phyloP scores from a whole-genome alignment of 2,888 invertebrate species.

The Conus canariensis region DNA sequence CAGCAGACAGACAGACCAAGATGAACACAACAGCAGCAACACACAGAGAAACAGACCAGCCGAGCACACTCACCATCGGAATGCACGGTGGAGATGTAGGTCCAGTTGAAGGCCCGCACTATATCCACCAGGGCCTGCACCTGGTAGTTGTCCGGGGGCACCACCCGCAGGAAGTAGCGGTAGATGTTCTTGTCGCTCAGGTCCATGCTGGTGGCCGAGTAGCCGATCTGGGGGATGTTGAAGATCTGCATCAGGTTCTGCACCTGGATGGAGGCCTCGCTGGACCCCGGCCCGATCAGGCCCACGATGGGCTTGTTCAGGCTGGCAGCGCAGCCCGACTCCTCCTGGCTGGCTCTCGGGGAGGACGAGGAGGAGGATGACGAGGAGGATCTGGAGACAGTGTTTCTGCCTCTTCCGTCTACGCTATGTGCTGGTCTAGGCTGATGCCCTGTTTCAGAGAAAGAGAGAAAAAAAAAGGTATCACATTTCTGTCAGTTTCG shows the following conservation, averaged over 20 bases:
- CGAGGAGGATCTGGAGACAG: background rate
- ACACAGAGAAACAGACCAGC: background rate
- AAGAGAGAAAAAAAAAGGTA: no score
- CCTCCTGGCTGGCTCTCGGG: background rate
- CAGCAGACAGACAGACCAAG: no score
- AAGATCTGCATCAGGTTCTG: slow-evolving; percentile 88
- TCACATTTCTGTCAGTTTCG: no score
- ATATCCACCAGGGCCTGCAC: slow-evolving; percentile 86
- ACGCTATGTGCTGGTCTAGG: background rate
- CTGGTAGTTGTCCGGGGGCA: slow-evolving; percentile 89
- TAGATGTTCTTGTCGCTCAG: slow-evolving; percentile 87
- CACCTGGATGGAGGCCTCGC: slow-evolving; percentile 85
- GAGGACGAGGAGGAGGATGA: background rate
- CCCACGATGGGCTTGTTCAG: slow-evolving; percentile 81
- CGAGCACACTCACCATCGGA: slow-evolving; percentile 84
- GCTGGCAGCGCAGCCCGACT: slow-evolving; percentile 48
- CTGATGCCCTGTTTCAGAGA: background rate
- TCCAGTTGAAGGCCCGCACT: slow-evolving; percentile 83
- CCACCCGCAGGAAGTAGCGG: slow-evolving; percentile 88
- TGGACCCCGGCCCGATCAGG: slow-evolving; percentile 88
- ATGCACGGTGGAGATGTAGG: slow-evolving; percentile 88
- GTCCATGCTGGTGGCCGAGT: slow-evolving; percentile 88
- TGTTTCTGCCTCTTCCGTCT: background rate
- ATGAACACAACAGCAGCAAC: background rate
- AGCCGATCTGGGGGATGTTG: slow-evolving; percentile 85